Conservation (phyloP, 2,113 vertebrate species). For the Catharus bicknelli region DNA sequence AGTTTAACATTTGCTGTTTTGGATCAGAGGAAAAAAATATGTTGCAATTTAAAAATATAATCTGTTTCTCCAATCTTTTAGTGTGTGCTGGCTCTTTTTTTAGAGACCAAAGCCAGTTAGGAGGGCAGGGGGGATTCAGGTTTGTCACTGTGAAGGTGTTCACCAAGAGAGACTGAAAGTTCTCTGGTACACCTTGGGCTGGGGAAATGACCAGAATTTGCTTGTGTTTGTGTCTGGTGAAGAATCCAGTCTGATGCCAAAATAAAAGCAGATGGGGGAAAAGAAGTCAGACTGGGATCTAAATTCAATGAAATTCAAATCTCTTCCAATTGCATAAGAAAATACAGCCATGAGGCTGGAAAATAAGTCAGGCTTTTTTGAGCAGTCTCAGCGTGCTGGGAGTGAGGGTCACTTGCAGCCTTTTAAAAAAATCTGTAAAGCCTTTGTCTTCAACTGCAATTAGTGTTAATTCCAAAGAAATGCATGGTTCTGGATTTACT, state of each 20-base stretch:
- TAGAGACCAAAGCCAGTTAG: neutral
- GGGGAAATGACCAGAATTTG: neutral
- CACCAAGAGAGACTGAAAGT: neutral
- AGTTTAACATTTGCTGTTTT: slow-evolving; percentile 74
- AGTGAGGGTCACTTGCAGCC: neutral
- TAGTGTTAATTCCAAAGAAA: neutral
- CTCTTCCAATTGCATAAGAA: neutral
- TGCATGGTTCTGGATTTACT: neutral
- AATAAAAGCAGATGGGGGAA: neutral
- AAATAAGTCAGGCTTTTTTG: neutral
- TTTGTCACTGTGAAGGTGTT: neutral
- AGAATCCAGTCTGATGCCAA: neutral
- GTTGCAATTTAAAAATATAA: slow-evolving; percentile 69
- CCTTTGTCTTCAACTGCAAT: slow-evolving; percentile 6
- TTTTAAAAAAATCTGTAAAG: neutral
- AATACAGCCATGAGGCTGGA: neutral
- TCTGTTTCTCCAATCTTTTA: slow-evolving; percentile 33
- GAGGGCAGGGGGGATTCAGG: neutral
- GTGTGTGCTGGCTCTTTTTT: neutral
- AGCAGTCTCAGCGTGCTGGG: neutral
- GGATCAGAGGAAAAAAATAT: slow-evolving; percentile 71
- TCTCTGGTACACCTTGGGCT: neutral
- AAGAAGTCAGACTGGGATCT: neutral
- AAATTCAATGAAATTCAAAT: neutral
- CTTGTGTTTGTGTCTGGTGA: neutral